Evolutionary conservation across 2,113 vertebrate genomes (phyloP).

Genomic region (Myocastor coypus): DNA sequence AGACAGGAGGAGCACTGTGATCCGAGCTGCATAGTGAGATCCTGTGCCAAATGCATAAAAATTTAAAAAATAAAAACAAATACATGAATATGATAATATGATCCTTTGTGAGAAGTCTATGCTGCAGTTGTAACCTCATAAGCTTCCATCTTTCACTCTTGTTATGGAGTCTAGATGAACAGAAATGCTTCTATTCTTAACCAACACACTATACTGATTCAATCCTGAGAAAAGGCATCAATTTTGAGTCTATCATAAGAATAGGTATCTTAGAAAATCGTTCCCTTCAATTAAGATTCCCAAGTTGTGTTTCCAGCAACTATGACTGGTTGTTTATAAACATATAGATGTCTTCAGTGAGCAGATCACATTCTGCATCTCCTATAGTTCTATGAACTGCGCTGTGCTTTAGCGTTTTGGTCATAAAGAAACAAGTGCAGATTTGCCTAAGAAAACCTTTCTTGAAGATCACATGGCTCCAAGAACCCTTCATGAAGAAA

Average conservation of each 20-base stretch:
- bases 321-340: constrained; percentile 7
- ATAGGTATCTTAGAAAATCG: background rate
- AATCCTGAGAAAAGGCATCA: background rate
- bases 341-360: background rate
- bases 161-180: background rate
- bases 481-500: background rate
- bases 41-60: no score
- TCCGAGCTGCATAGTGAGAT: no score
- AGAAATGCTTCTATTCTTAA: background rate
- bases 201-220: background rate
- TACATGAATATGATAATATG: background rate
- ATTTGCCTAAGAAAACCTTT: background rate
- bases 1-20: no score
- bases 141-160: background rate
- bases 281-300: background rate
- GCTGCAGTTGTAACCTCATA: background rate
- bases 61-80: no score
- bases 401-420: background rate
- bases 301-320: constrained; percentile 36
- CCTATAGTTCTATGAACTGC: background rate
- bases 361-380: background rate
- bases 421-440: constrained; percentile 46
- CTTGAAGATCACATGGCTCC: background rate
- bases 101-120: background rate
- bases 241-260: background rate